These are phyloP conservation scores for Propsilocerus akamusi DNA, from an alignment of 1,140 invertebrate genomes.

Conservation along the genomic window DNA sequence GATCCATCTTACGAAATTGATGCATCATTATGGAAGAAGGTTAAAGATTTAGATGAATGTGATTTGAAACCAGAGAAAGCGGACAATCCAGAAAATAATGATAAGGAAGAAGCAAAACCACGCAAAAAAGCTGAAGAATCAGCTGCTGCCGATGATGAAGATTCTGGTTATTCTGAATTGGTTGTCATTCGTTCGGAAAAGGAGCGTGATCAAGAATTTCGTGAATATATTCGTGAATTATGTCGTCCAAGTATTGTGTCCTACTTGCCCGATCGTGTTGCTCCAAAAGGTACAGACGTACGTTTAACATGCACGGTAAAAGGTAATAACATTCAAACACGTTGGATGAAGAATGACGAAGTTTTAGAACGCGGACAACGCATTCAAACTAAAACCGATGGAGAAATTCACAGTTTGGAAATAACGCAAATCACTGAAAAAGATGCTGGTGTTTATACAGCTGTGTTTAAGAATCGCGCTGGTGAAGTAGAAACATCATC, in stretches of 20 bases:
- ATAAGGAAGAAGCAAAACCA: not conserved
- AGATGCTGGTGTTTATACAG: conserved; percentile 39
- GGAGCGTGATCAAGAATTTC: not conserved
- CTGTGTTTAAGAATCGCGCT: conserved; percentile 16
- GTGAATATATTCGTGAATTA: not conserved
- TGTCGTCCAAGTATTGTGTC: conserved; percentile 41
- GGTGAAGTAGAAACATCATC: conserved; percentile 21
- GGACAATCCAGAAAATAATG: not conserved
- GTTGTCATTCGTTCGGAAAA: not conserved
- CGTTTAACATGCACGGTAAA: conserved; percentile 71
- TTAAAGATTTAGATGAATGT: not conserved
- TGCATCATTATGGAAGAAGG: not conserved
- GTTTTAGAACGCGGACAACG: conserved; percentile 15
- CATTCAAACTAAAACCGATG: conserved; percentile 28
- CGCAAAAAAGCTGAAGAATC: not conserved
- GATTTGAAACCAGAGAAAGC: not conserved
- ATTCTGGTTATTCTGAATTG: not conserved
- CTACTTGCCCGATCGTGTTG: conserved; percentile 54
- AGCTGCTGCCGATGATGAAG: not conserved
- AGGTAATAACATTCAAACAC: conserved; percentile 54
- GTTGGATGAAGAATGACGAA: conserved; percentile 66
- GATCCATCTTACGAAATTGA: not conserved
- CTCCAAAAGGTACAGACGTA: conserved; percentile 49
- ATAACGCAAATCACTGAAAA: conserved; percentile 31
- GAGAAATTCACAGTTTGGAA: conserved; percentile 40